phyloP scores from a whole-genome alignment of 2,888 invertebrate genomes.

The Caradrina clavipalpis region DNA sequence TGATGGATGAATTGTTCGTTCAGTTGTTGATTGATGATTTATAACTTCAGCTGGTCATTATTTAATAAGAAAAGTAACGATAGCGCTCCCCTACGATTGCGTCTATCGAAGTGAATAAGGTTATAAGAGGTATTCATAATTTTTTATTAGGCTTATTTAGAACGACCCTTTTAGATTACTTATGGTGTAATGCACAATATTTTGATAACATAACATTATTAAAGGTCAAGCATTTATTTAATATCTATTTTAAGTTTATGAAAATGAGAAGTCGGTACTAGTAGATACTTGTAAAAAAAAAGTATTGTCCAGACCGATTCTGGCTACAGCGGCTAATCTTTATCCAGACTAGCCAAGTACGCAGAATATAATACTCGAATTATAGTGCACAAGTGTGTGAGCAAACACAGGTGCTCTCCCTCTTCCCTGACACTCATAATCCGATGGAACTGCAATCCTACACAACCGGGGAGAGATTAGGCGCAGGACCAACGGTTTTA shows the following conservation, averaged over 20 bases:
- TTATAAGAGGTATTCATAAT: not conserved
- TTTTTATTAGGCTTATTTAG: conserved; percentile 6
- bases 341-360: no score
- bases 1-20: conserved; percentile 35
- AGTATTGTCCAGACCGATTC: no score
- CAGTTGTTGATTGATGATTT: conserved; percentile 45
- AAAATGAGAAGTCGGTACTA: not conserved
- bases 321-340: no score
- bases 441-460: no score
- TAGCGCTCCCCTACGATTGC: conserved; percentile 4
- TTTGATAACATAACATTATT: conserved; percentile 5
- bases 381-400: no score
- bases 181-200: conserved; percentile 8
- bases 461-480: no score
- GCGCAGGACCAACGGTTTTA: no score
- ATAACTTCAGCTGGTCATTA: conserved; percentile 26
- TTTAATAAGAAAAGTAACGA: conserved; percentile 28
- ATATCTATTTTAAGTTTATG: not conserved
- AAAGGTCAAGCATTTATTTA: conserved; percentile 23
- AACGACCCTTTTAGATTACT: conserved; percentile 15
- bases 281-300: no score
- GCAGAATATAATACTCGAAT: no score
- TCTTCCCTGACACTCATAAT: no score
- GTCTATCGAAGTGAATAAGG: conserved; percentile 11
- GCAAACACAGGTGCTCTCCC: no score